Evolutionary conservation across 2,797 vertebrate genomes (phyloP).

Genomic region (Sebastolobus alascanus): DNA sequence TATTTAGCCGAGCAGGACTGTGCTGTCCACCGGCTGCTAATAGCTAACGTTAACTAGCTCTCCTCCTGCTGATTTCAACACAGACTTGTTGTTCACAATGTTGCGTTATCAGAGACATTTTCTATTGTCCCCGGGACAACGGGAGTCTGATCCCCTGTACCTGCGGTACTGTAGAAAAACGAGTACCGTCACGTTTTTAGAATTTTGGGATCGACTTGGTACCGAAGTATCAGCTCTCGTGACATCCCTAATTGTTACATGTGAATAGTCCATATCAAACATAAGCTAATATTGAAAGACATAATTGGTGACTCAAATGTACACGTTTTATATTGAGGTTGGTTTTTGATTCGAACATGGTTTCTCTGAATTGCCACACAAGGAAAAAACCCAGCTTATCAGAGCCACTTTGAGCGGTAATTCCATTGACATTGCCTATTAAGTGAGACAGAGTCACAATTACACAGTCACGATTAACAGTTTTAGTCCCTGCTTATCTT

Average conservation of each 20-base stretch:
- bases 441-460: background rate
- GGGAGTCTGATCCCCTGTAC: too few species aligned
- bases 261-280: conserved; percentile 22
- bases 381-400: background rate
- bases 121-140: too few species aligned
- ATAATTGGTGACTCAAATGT: conserved; percentile 1
- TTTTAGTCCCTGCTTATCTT: background rate
- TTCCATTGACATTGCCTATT: background rate
- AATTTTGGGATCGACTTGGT: too few species aligned
- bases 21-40: too few species aligned
- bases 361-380: background rate
- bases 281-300: conserved; percentile 23
- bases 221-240: too few species aligned
- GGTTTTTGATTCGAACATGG: background rate
- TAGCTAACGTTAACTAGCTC: too few species aligned
- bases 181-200: too few species aligned
- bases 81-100: too few species aligned
- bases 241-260: conserved; percentile 5
- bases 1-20: too few species aligned
- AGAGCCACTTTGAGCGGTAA: background rate
- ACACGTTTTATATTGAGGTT: background rate
- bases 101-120: too few species aligned
- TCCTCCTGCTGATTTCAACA: too few species aligned
- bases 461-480: background rate
- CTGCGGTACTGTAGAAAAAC: too few species aligned